phyloP scores from a whole-genome alignment of 1,140 invertebrate species.

The Drosophila setifemur region DNA sequence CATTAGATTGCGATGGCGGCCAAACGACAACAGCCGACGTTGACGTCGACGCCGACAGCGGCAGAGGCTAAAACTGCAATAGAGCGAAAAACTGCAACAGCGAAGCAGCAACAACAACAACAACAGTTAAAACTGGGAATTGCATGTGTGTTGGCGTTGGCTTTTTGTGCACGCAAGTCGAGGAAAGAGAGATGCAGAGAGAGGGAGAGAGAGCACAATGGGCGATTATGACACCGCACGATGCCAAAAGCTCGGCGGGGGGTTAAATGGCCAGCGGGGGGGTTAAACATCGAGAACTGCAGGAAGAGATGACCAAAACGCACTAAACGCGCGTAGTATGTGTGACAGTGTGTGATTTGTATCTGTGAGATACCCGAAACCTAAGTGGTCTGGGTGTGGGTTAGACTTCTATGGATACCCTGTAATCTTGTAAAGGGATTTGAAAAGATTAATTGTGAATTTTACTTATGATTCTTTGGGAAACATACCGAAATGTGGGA shows the following conservation, averaged over 20 bases:
- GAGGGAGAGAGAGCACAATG: not conserved
- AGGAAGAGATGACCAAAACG: conserved; percentile 8
- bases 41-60: conserved; percentile 33
- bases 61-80: conserved; percentile 2
- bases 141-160: conserved; percentile 44
- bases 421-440: no score
- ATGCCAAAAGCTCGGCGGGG: conserved; percentile 46
- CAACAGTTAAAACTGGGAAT: not conserved
- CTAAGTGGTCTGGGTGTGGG: no score
- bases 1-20: conserved; percentile 83
- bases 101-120: not conserved
- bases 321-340: conserved; percentile 29
- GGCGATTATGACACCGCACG: conserved; percentile 66
- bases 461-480: no score
- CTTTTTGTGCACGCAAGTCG: not conserved
- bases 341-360: no score
- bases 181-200: not conserved
- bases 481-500: no score
- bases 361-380: no score
- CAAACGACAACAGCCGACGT: conserved; percentile 82
- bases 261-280: not conserved
- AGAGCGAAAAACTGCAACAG: no score
- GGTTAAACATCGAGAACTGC: conserved; percentile 2
- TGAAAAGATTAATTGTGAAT: no score
- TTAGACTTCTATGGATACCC: not conserved